A percentile compares a stretch with the other conserved stretches of the same genome.
These are phyloP conservation scores for Caenorhabditis sp. DNA, from an alignment of 2,888 invertebrate species.

Conservation along the genomic window DNA sequence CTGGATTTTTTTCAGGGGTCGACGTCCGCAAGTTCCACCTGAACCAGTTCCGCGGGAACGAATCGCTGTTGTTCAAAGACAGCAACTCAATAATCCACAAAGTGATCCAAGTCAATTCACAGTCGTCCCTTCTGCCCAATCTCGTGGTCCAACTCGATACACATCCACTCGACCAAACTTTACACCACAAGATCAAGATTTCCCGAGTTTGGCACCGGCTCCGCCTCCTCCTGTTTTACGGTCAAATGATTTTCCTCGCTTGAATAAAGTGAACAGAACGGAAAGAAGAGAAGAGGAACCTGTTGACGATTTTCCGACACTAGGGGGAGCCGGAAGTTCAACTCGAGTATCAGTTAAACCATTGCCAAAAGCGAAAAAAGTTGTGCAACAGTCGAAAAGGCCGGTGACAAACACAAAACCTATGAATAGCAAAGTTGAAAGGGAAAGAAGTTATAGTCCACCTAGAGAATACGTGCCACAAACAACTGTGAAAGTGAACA, in stretches of 20 bases:
- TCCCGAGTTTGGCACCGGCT: constrained; percentile 43
- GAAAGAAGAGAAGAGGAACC: background rate
- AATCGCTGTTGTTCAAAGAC: constrained; percentile 7
- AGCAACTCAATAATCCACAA: background rate
- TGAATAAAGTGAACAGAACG: constrained; percentile 36
- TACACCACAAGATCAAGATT: constrained; percentile 31
- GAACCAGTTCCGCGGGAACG: background rate
- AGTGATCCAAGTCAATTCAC: constrained; percentile 38
- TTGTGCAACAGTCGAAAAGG: constrained; percentile 16
- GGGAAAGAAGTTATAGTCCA: constrained; percentile 10
- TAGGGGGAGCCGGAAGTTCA: constrained; percentile 23
- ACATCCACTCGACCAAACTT: constrained; percentile 10
- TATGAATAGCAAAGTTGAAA: background rate
- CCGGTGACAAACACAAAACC: constrained; percentile 1
- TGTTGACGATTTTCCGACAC: constrained; percentile 47
- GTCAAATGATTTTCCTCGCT: constrained; percentile 48
- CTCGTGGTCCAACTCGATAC: constrained; percentile 9
- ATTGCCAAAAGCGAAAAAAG: constrained; percentile 13
- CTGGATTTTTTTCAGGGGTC: background rate
- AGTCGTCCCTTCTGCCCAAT: constrained; percentile 57
- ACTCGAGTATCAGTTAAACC: constrained; percentile 24
- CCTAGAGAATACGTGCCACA: constrained; percentile 27
- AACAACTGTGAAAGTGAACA: constrained; percentile 31
- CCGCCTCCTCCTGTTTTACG: constrained; percentile 22
- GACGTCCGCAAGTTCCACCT: background rate